These are phyloP conservation scores for Trichonephila clavipes DNA, from an alignment of 1,140 invertebrate genomes.

Conservation along the genomic window DNA sequence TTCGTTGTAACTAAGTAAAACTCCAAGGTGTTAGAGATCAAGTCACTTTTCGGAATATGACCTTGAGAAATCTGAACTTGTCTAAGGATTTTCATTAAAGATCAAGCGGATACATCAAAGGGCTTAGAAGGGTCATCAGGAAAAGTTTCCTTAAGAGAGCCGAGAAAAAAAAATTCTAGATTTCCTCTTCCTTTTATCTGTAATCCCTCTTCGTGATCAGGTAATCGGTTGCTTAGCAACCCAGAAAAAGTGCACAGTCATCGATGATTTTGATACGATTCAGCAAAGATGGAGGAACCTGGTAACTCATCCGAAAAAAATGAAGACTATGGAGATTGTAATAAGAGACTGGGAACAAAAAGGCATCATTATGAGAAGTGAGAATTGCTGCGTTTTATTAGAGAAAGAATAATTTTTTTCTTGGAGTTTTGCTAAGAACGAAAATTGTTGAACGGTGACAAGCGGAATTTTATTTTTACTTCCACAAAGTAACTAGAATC, in stretches of 20 bases:
- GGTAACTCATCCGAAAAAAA: not conserved
- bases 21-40: not conserved
- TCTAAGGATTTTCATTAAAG: not conserved
- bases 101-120: constrained; percentile 13
- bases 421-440: not conserved
- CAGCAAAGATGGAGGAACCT: not conserved
- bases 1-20: too few species aligned
- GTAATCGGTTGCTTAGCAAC: constrained; percentile 15
- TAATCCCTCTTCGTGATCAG: constrained; percentile 51
- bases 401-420: not conserved
- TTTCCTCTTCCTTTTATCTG: constrained; percentile 28
- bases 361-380: not conserved
- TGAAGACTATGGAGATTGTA: not conserved
- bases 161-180: not conserved
- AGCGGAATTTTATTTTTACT: too few species aligned
- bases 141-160: constrained; percentile 3
- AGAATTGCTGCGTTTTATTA: not conserved
- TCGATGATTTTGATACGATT: constrained; percentile 44
- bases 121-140: not conserved
- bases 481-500: too few species aligned
- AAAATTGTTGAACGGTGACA: not conserved
- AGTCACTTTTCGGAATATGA: not conserved
- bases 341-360: not conserved
- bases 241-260: constrained; percentile 35
- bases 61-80: not conserved